Base-by-base conservation (phyloP, 2,888 invertebrate species). In the Apomyelois bistriatella region DNA sequence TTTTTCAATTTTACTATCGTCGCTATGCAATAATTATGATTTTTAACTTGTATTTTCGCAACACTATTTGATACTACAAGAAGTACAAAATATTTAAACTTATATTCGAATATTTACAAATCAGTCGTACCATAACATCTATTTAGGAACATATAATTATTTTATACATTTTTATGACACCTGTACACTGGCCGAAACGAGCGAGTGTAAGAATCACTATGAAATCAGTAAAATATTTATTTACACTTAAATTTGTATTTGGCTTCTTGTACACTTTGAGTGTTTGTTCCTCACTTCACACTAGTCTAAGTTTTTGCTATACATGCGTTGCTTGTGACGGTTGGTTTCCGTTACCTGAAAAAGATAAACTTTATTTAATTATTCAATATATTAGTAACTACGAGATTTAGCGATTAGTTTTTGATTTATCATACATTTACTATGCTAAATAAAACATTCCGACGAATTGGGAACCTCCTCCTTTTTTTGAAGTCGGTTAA, bases 251-350 rank as follows among this genome's bases (percentile, higher is more conserved):
- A 15, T 15, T 32, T 46, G 15, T 32, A 46, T 46, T 46, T 46
- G 46, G 46, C 46, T 46, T 46, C 5, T 35, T 32, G 47, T 36
- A 53, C 52, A 37, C 47, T 16, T 42, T 17, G 10, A 13, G 28
- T 37, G 28, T 37, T n/a, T n/a, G n/a, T 22, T 13, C n/a, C 17
- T 9, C 22, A 35, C 42, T 42, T 43, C 36, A 52, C 42, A 52
- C 52, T 36, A 52, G 15, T 52, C 52, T 43, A 17, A 52, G 49
- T 62, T 57, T 64, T 63, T 54, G 67, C 72, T 85, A 88, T 61
- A 88, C 88, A 60, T 87, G 86, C 53, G 87, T 88, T 28, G 77
- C 88, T 61, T 85, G 87, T 1, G 83, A 66, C n/a, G 83, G 72
- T 58, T 78, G 80, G 53, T 66, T 76, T 51, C 77, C 74, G 59